A percentile compares a stretch with the other conserved stretches of the same genome.
phyloP scores from a whole-genome alignment of 2,797 vertebrate species.

The Darevskia mixta region DNA sequence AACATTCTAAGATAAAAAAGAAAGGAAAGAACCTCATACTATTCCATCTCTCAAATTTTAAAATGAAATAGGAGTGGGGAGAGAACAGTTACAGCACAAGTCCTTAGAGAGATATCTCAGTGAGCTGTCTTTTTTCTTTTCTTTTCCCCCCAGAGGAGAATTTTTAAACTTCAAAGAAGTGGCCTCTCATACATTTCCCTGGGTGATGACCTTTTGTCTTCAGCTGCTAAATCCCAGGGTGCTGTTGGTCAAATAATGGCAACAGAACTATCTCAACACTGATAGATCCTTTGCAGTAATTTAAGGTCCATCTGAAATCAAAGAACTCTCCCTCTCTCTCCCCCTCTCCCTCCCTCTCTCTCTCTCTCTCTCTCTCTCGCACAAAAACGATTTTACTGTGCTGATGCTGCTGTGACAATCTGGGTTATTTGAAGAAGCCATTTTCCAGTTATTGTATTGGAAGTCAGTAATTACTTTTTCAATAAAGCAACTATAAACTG shows the following conservation, averaged over 20 bases:
- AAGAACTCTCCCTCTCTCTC: conserved; percentile 2
- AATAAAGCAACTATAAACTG: conserved; percentile 77
- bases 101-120: background rate
- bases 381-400: conserved; percentile 62
- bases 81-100: background rate
- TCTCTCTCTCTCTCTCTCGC: background rate
- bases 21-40: background rate
- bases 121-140: background rate
- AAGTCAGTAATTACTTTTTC: conserved; percentile 81
- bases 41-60: conserved; percentile 18
- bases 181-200: conserved; percentile 7
- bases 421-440: conserved; percentile 76
- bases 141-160: background rate
- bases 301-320: conserved; percentile 62
- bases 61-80: background rate
- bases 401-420: conserved; percentile 67
- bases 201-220: background rate
- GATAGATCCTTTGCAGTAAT: conserved; percentile 30
- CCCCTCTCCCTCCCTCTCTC: conserved; percentile 28
- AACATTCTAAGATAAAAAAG: conserved; percentile 9
- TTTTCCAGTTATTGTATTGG: conserved; percentile 78
- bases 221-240: conserved; percentile 4
- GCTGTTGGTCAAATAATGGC: background rate
- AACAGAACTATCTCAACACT: conserved; percentile 34
- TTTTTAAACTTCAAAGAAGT: conserved; percentile 30